Conservation (phyloP, 2,888 invertebrate genomes). For the Aphodius sticticus region DNA sequence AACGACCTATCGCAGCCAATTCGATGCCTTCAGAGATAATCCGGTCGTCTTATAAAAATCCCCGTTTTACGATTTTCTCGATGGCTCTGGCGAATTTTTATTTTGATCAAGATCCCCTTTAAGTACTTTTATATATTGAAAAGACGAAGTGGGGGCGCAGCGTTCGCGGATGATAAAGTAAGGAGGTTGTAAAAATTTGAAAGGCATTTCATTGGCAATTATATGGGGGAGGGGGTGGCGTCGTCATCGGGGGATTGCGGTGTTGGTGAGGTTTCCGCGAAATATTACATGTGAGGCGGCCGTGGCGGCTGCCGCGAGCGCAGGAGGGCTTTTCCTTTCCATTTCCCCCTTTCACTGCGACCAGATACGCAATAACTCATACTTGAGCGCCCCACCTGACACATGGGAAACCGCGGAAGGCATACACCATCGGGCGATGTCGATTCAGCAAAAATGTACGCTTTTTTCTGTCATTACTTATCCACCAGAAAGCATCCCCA, state of each 20-base stretch:
- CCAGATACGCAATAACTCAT: slow-evolving; percentile 59
- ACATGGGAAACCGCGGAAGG: slow-evolving; percentile 52
- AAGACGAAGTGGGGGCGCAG: slow-evolving; percentile 5
- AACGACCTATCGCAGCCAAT: neutral
- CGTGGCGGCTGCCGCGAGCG: slow-evolving; percentile 40
- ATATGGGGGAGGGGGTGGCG: slow-evolving; percentile 29
- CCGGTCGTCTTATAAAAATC: neutral
- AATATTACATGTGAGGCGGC: slow-evolving; percentile 34
- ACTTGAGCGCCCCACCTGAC: slow-evolving; percentile 52
- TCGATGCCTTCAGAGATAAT: neutral
- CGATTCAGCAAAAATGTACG: slow-evolving; percentile 58
- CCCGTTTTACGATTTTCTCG: neutral
- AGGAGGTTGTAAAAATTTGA: slow-evolving; percentile 21
- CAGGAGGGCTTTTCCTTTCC: slow-evolving; percentile 54
- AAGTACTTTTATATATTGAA: slow-evolving; percentile 8
- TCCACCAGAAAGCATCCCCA: slow-evolving; percentile 57
- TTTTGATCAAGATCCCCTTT: neutral
- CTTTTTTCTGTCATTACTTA: slow-evolving; percentile 64
- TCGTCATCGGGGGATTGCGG: slow-evolving; percentile 16
- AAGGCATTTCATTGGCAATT: slow-evolving; percentile 36
- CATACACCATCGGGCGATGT: slow-evolving; percentile 60
- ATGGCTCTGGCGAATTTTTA: neutral
- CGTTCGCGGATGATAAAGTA: slow-evolving; percentile 14
- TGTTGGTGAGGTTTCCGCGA: slow-evolving; percentile 36
- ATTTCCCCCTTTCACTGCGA: slow-evolving; percentile 57